phyloP scores from a whole-genome alignment of 2,888 invertebrate species.

The Synergus laeviventris region DNA sequence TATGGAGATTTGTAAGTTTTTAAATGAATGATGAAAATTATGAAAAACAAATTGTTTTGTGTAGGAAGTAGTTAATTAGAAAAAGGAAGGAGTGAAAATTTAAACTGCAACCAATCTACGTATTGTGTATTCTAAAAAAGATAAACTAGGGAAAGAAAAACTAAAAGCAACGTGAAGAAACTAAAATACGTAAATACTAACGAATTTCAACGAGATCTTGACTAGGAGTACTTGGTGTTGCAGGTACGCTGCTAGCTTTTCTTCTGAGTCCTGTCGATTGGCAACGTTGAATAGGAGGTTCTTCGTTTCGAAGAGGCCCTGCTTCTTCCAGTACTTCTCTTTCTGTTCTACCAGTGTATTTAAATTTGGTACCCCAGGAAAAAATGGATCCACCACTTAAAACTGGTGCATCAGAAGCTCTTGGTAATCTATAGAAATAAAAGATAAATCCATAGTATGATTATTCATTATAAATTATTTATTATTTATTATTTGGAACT shows the following conservation, averaged over 20 bases:
- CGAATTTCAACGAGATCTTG: conserved; percentile 80
- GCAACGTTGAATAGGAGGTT: conserved; percentile 81
- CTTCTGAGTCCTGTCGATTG: conserved; percentile 81
- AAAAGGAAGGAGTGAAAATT: background rate
- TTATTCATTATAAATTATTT: background rate
- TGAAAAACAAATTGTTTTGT: conserved; percentile 4
- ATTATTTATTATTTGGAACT: background rate
- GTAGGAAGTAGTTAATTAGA: background rate
- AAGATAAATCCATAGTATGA: background rate
- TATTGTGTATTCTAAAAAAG: background rate
- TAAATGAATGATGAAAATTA: background rate
- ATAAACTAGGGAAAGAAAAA: conserved; percentile 48
- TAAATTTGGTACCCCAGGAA: conserved; percentile 96
- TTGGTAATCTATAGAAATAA: conserved; percentile 83
- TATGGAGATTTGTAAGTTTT: conserved; percentile 6
- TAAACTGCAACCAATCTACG: background rate
- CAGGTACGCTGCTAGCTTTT: conserved; percentile 92
- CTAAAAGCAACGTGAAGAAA: background rate
- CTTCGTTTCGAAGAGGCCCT: conserved; percentile 78
- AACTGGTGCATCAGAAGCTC: conserved; percentile 91
- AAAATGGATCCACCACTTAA: conserved; percentile 94
- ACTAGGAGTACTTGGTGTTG: conserved; percentile 90
- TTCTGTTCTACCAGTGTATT: conserved; percentile 94
- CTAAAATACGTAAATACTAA: conserved; percentile 64
- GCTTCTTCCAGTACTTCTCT: conserved; percentile 92